phyloP scores from a whole-genome alignment of 2,113 vertebrate genomes.

The Cranoglanis bouderius region DNA sequence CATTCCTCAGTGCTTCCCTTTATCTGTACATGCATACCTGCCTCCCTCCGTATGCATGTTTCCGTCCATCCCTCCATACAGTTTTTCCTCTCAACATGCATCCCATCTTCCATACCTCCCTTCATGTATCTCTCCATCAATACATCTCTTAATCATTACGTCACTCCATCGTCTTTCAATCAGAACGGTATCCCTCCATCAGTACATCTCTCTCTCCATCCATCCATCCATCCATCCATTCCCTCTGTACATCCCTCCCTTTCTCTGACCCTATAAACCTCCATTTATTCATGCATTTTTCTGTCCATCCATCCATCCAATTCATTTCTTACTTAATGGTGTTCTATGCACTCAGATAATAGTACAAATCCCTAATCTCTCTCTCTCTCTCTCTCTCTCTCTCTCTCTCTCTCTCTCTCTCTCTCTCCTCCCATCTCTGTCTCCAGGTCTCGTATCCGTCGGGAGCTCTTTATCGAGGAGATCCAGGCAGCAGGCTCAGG shows the following conservation, averaged over 20 bases:
- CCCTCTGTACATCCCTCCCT: not conserved
- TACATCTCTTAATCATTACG: not conserved
- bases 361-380: not conserved
- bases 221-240: not conserved
- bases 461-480: constrained; percentile 98
- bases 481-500: constrained; percentile 89
- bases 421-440: constrained; percentile 18
- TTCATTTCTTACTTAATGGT: not conserved
- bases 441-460: constrained; percentile 92
- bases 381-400: constrained; percentile 28
- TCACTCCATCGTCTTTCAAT: too few species aligned
- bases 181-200: not conserved
- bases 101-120: not conserved
- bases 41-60: not conserved
- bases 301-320: not conserved
- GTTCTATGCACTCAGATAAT: not conserved
- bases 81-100: not conserved
- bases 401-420: not conserved
- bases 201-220: not conserved
- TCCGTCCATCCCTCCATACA: not conserved
- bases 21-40: not conserved
- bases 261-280: not conserved
- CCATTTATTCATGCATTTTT: not conserved
- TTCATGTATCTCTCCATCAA: not conserved
- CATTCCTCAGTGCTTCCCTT: not conserved